Evolutionary conservation across 2,113 vertebrate species (phyloP), one percentile per base, ranked within the genome.

Genomic region (Pao palembangensis): DNA sequence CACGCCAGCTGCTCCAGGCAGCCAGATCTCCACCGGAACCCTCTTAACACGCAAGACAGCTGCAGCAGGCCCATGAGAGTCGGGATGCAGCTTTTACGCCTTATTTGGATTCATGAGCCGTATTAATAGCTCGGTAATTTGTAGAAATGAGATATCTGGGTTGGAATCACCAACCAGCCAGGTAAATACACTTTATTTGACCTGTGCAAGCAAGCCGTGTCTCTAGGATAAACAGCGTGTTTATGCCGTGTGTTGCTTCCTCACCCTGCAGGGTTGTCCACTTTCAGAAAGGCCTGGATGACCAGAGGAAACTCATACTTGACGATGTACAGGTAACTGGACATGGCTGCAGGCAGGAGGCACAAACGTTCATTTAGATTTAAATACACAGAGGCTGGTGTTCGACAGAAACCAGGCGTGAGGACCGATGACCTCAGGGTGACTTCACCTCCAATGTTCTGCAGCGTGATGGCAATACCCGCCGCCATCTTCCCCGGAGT

Each of bases 301-400:
- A 96, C 95, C 83, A 94, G 85, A 52, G 96, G 96, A 54, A 98
- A 92, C 82, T 99, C 96, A 71, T 93, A 95, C 90, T 96, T 99
- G 23, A 98, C 94, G 66, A 99, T 98, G 85, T 96, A 98, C 75
- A 99, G 92, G 88, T 98, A 99, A 85, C 94, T 97, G 89, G 96
- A 90, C 92, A 98, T 99, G 64, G 95, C 97, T 98, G 88, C 58
- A 53, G 58, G 71, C 54, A 18, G 46, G 41, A 65, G 47, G 73
- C 12, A 75, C 2, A 64, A 20, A 44, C 12, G 23, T 6, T 5
- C 49, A 23, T 64, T 61, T 34, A 12, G 14, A 13, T 18, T 34
- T 34, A 69, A 18, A 31, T 14, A 54, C n/a, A 44, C 7, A 25
- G 25, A 49, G 5, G 19, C 17, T 51, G 5, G 28, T 16, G n/a